A percentile compares a stretch with the other conserved stretches of the same genome.
These are phyloP conservation scores for Seladonia tumulorum DNA, from an alignment of 2,888 invertebrate species.

Conservation along the genomic window DNA sequence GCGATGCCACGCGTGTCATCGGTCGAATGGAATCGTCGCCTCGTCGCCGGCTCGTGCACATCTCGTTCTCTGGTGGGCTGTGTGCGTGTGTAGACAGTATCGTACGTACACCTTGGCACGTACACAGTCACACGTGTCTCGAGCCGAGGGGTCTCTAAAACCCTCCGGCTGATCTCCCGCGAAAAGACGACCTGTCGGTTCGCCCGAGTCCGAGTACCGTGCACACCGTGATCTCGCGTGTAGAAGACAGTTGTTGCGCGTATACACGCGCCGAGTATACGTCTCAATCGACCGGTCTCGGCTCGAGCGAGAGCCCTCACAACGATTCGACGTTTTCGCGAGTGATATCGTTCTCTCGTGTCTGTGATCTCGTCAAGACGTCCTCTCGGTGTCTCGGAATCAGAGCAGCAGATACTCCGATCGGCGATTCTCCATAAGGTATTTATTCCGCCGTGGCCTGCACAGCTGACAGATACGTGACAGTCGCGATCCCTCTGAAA, in stretches of 20 bases:
- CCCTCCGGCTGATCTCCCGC: constrained; percentile 31
- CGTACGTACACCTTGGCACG: constrained; percentile 12
- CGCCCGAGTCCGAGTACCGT: constrained; percentile 8
- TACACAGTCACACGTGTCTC: constrained; percentile 32
- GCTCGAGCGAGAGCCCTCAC: constrained; percentile 30
- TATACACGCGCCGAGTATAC: constrained; percentile 39
- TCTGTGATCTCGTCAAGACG: constrained; percentile 24
- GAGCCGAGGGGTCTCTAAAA: constrained; percentile 40
- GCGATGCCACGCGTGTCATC: constrained; percentile 64
- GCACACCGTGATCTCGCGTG: constrained; percentile 10
- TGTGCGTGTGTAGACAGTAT: constrained; percentile 13
- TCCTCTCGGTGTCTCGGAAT: neutral
- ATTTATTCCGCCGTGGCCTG: neutral
- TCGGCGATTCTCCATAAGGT: neutral
- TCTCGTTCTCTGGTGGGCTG: constrained; percentile 29
- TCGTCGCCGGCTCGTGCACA: constrained; percentile 53
- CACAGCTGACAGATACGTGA: constrained; percentile 10
- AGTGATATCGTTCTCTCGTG: constrained; percentile 40
- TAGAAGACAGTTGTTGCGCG: constrained; percentile 36
- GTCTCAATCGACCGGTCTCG: constrained; percentile 69
- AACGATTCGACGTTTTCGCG: constrained; percentile 20
- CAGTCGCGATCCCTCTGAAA: neutral
- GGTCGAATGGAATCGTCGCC: constrained; percentile 43
- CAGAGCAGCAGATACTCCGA: neutral
- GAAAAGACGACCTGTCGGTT: constrained; percentile 35